phyloP scores from a whole-genome alignment of 64 coral and sea anemone genomes.

The Dendronephthya gigantea region DNA sequence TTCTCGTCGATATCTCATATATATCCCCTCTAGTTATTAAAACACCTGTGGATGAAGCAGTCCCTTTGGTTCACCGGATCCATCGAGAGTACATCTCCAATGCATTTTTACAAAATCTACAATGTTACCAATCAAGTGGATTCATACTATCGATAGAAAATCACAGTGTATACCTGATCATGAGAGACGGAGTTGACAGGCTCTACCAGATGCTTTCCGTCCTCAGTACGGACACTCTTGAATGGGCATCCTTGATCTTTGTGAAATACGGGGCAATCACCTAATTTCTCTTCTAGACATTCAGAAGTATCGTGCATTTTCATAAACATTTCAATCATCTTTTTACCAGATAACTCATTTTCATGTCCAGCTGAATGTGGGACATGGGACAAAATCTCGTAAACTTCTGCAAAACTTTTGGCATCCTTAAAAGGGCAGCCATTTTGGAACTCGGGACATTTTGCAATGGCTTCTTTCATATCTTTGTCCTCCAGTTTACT shows the following conservation, averaged over 20 bases:
- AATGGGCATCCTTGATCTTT: slow-evolving; percentile 2
- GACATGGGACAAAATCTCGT: no score
- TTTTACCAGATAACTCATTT: background rate
- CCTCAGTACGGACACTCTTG: slow-evolving; percentile 10
- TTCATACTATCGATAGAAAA: background rate
- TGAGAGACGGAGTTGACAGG: background rate
- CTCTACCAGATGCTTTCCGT: background rate
- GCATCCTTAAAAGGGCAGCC: background rate
- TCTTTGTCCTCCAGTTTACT: slow-evolving; percentile 24
- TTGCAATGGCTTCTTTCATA: slow-evolving; percentile 18
- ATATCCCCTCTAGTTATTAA: no score
- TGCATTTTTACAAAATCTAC: background rate
- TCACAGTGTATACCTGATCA: background rate
- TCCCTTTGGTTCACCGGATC: no score
- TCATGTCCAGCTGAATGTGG: background rate
- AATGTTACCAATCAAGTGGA: background rate
- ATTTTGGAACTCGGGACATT: slow-evolving; percentile 25
- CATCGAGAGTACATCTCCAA: no score
- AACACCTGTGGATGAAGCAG: no score
- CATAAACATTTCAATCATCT: no score
- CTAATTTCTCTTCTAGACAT: background rate
- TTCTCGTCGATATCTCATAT: no score
- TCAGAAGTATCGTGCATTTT: background rate
- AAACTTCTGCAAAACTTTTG: background rate
- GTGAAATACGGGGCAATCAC: background rate